phyloP scores from a whole-genome alignment of 2,113 vertebrate species.

The Australoheros scitulus region DNA sequence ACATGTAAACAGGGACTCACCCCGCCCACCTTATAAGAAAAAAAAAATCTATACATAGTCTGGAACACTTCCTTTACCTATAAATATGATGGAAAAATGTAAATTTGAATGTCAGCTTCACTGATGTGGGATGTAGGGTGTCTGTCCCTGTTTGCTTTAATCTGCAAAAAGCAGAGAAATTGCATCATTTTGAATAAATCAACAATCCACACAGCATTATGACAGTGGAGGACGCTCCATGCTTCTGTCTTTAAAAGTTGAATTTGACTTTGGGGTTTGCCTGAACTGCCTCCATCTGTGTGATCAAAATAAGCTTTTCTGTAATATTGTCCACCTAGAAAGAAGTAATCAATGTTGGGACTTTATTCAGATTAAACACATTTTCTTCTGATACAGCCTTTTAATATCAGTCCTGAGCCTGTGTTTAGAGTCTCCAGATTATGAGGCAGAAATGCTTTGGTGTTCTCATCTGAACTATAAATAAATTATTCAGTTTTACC shows the following conservation, averaged over 20 bases:
- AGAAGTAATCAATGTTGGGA: neutral
- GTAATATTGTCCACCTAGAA: neutral
- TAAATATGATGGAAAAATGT: neutral
- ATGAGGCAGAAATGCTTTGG: neutral
- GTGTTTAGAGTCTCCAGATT: neutral
- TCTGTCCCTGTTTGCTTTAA: neutral
- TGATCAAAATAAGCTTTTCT: rapidly evolving
- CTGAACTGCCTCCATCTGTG: neutral
- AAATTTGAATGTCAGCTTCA: no score
- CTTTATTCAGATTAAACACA: neutral
- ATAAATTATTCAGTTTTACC: neutral
- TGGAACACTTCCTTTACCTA: neutral
- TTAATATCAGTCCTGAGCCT: neutral
- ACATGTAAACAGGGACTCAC: neutral
- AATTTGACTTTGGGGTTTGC: neutral
- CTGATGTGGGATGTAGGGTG: no score
- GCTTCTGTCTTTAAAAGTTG: neutral
- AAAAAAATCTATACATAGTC: neutral
- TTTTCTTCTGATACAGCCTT: neutral
- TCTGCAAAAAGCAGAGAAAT: neutral
- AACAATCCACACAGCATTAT: no score
- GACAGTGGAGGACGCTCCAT: rapidly evolving
- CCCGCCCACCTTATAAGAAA: no score
- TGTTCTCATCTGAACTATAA: neutral
- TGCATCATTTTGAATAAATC: no score